Conservation (phyloP, 2,797 vertebrate genomes). For the Rhabdomys pumilio region DNA sequence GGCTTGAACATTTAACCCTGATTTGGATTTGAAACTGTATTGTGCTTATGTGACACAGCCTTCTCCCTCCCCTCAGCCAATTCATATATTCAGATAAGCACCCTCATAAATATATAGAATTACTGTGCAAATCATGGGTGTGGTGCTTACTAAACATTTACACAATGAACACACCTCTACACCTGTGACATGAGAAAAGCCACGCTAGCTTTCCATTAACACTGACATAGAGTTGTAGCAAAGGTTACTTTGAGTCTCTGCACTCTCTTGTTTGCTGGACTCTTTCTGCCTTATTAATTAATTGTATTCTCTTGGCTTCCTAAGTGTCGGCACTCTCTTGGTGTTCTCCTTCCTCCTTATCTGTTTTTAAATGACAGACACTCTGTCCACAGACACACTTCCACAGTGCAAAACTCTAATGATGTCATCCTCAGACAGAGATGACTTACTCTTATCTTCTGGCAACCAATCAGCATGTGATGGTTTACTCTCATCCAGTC, state of each 20-base stretch:
- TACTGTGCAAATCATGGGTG: not conserved
- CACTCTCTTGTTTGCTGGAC: not conserved
- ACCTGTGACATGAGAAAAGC: not conserved
- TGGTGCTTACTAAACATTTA: not conserved
- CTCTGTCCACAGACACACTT: not conserved
- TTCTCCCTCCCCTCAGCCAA: not conserved
- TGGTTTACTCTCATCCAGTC: not conserved
- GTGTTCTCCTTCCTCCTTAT: not conserved
- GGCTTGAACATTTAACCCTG: not conserved
- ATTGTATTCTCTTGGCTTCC: conserved; percentile 7
- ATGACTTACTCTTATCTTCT: not conserved
- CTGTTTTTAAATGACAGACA: not conserved
- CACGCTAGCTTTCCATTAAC: not conserved
- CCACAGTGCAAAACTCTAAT: not conserved
- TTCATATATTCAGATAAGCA: not conserved
- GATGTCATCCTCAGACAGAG: not conserved
- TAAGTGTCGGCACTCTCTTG: not conserved
- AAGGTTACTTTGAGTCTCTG: not conserved
- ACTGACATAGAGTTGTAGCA: not conserved
- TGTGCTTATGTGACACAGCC: not conserved
- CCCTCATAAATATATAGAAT: not conserved
- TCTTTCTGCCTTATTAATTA: not conserved
- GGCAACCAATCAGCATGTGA: not conserved
- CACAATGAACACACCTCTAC: not conserved
- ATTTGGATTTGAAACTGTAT: not conserved